A percentile compares a stretch with the other conserved stretches of the same genome.
Evolutionary conservation across 2,888 invertebrate species (phyloP).

Genomic region (Drosophila fulvimacula): DNA sequence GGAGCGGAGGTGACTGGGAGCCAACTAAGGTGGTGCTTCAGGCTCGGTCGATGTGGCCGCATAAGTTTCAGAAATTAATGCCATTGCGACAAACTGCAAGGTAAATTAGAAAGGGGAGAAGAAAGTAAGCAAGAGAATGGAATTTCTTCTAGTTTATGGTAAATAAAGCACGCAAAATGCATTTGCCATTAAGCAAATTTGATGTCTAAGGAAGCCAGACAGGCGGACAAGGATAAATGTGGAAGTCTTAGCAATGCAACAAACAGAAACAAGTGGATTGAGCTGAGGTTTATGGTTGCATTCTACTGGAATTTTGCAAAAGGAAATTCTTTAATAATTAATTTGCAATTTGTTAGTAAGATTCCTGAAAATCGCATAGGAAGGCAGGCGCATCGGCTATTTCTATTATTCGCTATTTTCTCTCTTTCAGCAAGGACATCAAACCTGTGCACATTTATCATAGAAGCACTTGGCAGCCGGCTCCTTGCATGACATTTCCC

Average conservation of each 20-base stretch:
- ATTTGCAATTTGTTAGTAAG: background rate
- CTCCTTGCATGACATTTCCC: slow-evolving; percentile 13
- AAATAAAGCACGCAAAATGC: slow-evolving; percentile 41
- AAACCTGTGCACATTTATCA: slow-evolving; percentile 12
- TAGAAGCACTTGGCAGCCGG: slow-evolving; percentile 4
- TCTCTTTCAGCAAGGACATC: background rate
- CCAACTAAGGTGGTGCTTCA: background rate
- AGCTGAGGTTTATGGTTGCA: background rate
- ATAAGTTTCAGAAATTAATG: slow-evolving; percentile 76
- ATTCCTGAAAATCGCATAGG: background rate
- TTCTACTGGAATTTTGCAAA: background rate
- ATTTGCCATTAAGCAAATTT: slow-evolving; percentile 50
- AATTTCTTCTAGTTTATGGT: slow-evolving; percentile 61
- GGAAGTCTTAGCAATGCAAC: slow-evolving; percentile 34
- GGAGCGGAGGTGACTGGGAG: background rate
- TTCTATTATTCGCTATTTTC: too few relatives aligned
- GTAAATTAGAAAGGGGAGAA: slow-evolving; percentile 39
- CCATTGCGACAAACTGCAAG: slow-evolving; percentile 64
- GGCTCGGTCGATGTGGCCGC: slow-evolving; percentile 61
- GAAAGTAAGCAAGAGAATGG: slow-evolving; percentile 26
- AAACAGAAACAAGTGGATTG: background rate
- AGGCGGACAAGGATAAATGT: slow-evolving; percentile 9
- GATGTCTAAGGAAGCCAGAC: slow-evolving; percentile 13
- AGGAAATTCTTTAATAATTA: slow-evolving; percentile 2
- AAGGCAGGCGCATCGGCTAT: background rate